These are phyloP conservation scores for Phycodurus eques DNA, from an alignment of 2,113 vertebrate genomes.

Conservation along the genomic window DNA sequence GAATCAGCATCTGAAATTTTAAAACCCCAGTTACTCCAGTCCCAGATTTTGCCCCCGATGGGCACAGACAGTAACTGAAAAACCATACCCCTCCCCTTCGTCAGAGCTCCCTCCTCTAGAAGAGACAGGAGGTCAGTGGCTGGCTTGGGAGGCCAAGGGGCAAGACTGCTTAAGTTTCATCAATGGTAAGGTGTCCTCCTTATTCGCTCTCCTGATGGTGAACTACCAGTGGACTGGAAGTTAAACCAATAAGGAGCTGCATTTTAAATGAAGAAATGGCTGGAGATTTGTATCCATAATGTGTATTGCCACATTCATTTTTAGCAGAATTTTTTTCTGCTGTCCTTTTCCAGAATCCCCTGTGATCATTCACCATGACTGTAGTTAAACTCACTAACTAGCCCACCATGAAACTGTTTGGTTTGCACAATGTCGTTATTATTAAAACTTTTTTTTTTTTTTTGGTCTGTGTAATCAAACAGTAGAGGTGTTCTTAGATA, in stretches of 20 bases:
- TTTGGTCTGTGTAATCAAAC: conserved; percentile 1
- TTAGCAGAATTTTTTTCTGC: conserved; percentile 29
- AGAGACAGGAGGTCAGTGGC: conserved; percentile 69
- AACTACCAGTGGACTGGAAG: conserved; percentile 32
- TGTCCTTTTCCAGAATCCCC: conserved; percentile 65
- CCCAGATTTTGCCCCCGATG: conserved; percentile 59
- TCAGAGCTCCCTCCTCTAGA: conserved; percentile 70
- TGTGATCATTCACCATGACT: conserved; percentile 52
- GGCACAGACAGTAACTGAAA: conserved; percentile 65
- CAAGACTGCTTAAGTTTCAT: conserved; percentile 66
- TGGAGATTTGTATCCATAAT: conserved; percentile 1
- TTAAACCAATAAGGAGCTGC: conserved; percentile 31
- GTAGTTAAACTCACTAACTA: conserved; percentile 27
- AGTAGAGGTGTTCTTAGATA: no score
- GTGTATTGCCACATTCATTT: conserved; percentile 7
- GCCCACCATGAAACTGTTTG: conserved; percentile 2
- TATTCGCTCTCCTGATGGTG: conserved; percentile 42
- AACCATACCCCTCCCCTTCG: conserved; percentile 62
- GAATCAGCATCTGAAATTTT: conserved; percentile 22
- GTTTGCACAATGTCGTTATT: conserved; percentile 22
- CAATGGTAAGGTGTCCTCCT: conserved; percentile 68
- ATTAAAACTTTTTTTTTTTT: conserved; percentile 7
- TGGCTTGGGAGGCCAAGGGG: conserved; percentile 61
- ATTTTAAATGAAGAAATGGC: conserved; percentile 29
- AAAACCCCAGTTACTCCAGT: conserved; percentile 53